Percentiles rank a stretch among this genome's conserved stretches.
phyloP scores from a whole-genome alignment of 2,113 vertebrate species.

The Ageneiosus marmoratus region DNA sequence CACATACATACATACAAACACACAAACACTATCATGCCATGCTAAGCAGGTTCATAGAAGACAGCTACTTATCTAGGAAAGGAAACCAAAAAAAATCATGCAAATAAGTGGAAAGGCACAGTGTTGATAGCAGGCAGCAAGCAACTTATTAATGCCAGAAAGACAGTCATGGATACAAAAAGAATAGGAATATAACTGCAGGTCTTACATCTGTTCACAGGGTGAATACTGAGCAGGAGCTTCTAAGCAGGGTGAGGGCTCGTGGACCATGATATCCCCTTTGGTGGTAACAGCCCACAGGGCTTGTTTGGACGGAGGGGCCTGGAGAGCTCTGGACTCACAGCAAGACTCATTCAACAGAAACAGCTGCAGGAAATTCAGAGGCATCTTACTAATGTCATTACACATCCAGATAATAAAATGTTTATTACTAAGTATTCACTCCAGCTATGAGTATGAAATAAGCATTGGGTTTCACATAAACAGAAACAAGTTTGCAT shows the following conservation, averaged over 20 bases:
- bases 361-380: conserved; percentile 73
- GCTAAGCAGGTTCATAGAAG: conserved; percentile 22
- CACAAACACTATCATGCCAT: conserved; percentile 32
- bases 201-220: conserved; percentile 91
- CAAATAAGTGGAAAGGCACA: background rate
- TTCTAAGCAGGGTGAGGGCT: conserved; percentile 85
- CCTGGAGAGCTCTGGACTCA: conserved; percentile 80
- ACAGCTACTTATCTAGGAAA: background rate
- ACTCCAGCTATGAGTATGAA: background rate
- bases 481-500: background rate
- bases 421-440: conserved; percentile 2
- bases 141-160: background rate
- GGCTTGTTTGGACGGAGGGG: conserved; percentile 83
- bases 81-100: background rate
- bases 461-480: background rate
- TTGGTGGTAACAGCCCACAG: conserved; percentile 94
- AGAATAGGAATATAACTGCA: background rate
- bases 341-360: conserved; percentile 88
- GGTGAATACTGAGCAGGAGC: conserved; percentile 67
- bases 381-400: conserved; percentile 14
- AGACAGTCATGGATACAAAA: background rate
- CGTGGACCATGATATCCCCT: conserved; percentile 93
- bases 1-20: conserved; percentile 36
- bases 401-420: background rate
- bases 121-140: conserved; percentile 4